A percentile compares a stretch with the other conserved stretches of the same genome.
Conservation (phyloP, 2,888 invertebrate genomes). For the Eristalis pertinax region DNA sequence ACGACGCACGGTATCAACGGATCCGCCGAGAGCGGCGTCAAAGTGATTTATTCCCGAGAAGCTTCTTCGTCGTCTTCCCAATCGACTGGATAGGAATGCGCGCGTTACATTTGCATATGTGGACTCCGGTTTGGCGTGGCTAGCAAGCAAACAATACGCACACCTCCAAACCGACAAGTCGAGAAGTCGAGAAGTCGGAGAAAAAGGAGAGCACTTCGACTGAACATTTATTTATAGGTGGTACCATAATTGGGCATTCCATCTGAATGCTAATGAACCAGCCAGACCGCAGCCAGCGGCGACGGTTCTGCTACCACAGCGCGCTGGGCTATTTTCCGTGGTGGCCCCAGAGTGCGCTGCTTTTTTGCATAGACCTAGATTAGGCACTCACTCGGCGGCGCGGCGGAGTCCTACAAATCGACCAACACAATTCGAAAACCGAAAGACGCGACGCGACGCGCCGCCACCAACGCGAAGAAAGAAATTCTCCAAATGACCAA, state of each 20-base stretch:
- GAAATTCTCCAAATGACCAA: slow-evolving; percentile 70
- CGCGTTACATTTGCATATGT: slow-evolving; percentile 63
- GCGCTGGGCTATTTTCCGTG: slow-evolving; percentile 39
- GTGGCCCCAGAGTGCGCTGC: slow-evolving; percentile 31
- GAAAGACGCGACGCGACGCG: slow-evolving; percentile 17
- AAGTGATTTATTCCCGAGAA: slow-evolving; percentile 65
- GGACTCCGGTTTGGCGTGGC: slow-evolving; percentile 53
- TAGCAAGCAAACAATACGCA: slow-evolving; percentile 15
- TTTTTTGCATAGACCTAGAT: slow-evolving; percentile 72
- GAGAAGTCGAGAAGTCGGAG: background rate
- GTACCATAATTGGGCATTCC: slow-evolving; percentile 71
- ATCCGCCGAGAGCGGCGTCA: slow-evolving; percentile 55
- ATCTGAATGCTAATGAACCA: slow-evolving; percentile 63
- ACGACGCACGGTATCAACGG: slow-evolving; percentile 1
- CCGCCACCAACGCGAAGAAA: slow-evolving; percentile 40
- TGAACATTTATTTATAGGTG: slow-evolving; percentile 69
- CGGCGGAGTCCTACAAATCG: slow-evolving; percentile 60
- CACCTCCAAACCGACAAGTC: slow-evolving; percentile 6
- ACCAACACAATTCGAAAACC: slow-evolving; percentile 44
- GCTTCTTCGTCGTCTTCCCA: slow-evolving; percentile 33
- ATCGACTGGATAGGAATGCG: slow-evolving; percentile 53
- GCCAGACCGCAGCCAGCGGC: background rate
- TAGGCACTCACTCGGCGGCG: slow-evolving; percentile 41
- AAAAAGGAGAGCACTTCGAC: slow-evolving; percentile 68
- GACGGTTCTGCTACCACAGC: slow-evolving; percentile 23